These are phyloP conservation scores for Salticus scenicus DNA, from an alignment of 2,888 invertebrate genomes.

Conservation along the genomic window DNA sequence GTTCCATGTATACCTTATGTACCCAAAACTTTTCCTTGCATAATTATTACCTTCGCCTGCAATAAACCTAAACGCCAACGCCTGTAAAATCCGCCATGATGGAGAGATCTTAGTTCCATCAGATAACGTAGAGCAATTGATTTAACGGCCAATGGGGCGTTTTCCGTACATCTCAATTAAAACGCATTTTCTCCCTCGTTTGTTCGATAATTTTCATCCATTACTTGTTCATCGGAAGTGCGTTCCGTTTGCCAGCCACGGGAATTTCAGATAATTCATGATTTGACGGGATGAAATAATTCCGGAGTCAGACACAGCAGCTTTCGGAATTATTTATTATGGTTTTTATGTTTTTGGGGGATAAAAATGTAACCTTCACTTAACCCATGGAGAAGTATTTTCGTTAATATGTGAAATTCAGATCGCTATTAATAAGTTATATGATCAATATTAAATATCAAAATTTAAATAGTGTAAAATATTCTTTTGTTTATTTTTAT, in stretches of 20 bases:
- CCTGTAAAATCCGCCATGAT: background rate
- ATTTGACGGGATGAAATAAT: background rate
- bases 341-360: no score
- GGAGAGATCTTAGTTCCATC: background rate
- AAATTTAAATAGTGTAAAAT: no score
- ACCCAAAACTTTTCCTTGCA: no score
- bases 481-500: no score
- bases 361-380: no score
- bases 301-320: background rate
- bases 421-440: no score
- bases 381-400: no score
- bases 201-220: conserved; percentile 12
- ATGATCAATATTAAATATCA: no score
- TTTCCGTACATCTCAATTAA: conserved; percentile 57
- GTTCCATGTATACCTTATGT: no score
- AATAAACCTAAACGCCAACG: background rate
- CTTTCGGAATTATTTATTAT: no score
- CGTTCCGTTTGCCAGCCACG: background rate
- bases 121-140: background rate
- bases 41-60: background rate
- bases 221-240: conserved; percentile 36
- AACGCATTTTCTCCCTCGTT: conserved; percentile 40
- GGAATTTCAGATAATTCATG: background rate
- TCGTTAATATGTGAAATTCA: no score
- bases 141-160: conserved; percentile 28